Percentiles rank a stretch among this genome's conserved stretches.
Evolutionary conservation across 1,140 invertebrate genomes (phyloP).

Genomic region (Caenorhabditis briggsae): DNA sequence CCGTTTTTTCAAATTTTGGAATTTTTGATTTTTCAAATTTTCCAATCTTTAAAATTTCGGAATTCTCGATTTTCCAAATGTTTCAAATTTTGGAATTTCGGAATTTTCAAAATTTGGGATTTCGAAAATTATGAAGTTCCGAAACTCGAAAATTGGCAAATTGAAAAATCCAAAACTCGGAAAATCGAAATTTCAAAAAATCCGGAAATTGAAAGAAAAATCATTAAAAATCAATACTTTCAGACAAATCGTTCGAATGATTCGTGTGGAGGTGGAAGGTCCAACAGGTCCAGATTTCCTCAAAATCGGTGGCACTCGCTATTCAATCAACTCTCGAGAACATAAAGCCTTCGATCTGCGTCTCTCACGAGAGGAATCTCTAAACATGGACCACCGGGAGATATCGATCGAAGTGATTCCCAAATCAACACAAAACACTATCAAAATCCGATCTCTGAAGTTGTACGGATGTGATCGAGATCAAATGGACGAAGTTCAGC

Average conservation of each 20-base stretch:
- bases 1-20: no score
- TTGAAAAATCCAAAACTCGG: no score
- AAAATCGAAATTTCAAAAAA: no score
- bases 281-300: not conserved
- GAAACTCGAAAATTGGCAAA: no score
- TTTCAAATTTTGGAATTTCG: not conserved
- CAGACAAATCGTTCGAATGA: conserved; percentile 47
- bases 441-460: conserved; percentile 6
- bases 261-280: conserved; percentile 4
- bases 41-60: no score
- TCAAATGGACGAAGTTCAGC: conserved; percentile 40
- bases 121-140: no score
- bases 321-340: not conserved
- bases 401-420: conserved; percentile 36
- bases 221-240: not conserved
- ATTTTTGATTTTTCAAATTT: no score
- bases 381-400: not conserved
- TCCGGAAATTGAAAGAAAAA: no score
- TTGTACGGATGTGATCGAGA: conserved; percentile 27
- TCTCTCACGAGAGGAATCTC: conserved; percentile 3
- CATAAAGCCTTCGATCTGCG: not conserved
- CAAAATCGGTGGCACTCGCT: conserved; percentile 26
- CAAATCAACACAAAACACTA: not conserved
- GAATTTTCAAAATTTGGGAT: no score
- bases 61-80: not conserved